These are phyloP conservation scores for Macaria liturata DNA, from an alignment of 2,888 invertebrate species.

Conservation along the genomic window DNA sequence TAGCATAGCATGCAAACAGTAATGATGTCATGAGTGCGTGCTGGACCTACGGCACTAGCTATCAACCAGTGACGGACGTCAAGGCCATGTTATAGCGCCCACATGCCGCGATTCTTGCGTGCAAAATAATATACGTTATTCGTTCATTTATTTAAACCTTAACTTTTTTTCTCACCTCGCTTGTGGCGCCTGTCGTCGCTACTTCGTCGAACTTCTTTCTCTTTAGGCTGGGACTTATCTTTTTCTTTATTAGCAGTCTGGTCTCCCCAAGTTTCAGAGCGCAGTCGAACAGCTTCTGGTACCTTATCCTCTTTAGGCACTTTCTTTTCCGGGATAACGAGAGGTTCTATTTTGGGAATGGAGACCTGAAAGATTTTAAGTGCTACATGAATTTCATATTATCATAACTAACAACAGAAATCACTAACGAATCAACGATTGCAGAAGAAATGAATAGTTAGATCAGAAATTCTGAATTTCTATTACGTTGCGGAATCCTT, in stretches of 20 bases:
- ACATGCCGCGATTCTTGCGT: constrained; percentile 19
- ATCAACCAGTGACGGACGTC: constrained; percentile 27
- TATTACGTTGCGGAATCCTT: no score
- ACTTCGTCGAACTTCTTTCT: constrained; percentile 59
- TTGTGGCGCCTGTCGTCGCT: constrained; percentile 69
- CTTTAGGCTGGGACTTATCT: constrained; percentile 52
- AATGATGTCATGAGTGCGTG: constrained; percentile 37
- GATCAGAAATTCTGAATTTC: no score
- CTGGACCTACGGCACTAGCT: constrained; percentile 41
- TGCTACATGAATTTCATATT: no score
- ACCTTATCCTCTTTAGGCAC: constrained; percentile 29
- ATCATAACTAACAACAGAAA: no score
- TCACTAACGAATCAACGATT: no score
- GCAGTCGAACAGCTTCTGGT: constrained; percentile 65
- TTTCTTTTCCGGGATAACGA: neutral
- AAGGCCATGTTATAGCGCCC: constrained; percentile 28
- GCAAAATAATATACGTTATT: no score
- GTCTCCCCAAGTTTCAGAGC: constrained; percentile 86
- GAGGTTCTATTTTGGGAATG: constrained; percentile 34
- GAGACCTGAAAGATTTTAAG: constrained; percentile 38
- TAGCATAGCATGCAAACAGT: constrained; percentile 22
- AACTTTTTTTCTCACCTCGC: constrained; percentile 56
- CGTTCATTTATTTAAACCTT: no score
- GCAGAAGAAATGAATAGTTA: no score
- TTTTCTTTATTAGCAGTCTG: constrained; percentile 56